Evolutionary conservation across 1,140 invertebrate species (phyloP), one percentile per base, ranked within the genome.

Genomic region (Caenorhabditis brenneri): DNA sequence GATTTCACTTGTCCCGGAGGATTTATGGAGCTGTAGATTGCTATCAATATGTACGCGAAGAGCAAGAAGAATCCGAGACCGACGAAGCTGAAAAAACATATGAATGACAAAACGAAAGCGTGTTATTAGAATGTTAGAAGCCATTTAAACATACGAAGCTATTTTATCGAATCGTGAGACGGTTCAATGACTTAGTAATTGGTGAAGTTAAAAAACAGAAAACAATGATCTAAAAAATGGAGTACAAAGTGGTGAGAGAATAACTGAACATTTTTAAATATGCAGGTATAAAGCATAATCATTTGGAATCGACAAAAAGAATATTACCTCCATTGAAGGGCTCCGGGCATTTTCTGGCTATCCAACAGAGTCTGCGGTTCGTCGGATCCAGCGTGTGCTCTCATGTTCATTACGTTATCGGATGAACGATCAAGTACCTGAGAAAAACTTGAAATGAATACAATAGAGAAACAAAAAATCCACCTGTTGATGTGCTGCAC

Each of bases 401-500:
- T 39, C 36, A 74, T 74, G 24, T 9, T 42, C 65, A 74, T 74
- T 7, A 74, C 36, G n/a, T 22, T n/a, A 9, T 74, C 65, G 10
- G n/a, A 33, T 16, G 36, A 42, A 10, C 65, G 33, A 15, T 74
- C 29, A 10, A 74, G 15, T 33, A 74, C 36, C 65, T 74, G n/a
- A 24, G 24, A 55, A 55, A 12, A 4, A 29, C 7, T 42, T 6
- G 5, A 27, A 46, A 19, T 65, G 1, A 0, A 15, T 36, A 6
- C 5, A 27, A 12, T 55, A 6, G 10, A n/a, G n/a, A n/a, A n/a
- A 12, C 24, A 27, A 55, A 9, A 6, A 27, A 3, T 0, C 19
- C 19, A 74, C 65, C 36, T 74, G 65, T 31, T 74, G 65, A 74
- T 74, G n/a, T 2, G 65, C 27, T 10, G 65, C 65, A 74, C 65